phyloP scores from a whole-genome alignment of 2,888 invertebrate species.

The Colostygia pectinataria region DNA sequence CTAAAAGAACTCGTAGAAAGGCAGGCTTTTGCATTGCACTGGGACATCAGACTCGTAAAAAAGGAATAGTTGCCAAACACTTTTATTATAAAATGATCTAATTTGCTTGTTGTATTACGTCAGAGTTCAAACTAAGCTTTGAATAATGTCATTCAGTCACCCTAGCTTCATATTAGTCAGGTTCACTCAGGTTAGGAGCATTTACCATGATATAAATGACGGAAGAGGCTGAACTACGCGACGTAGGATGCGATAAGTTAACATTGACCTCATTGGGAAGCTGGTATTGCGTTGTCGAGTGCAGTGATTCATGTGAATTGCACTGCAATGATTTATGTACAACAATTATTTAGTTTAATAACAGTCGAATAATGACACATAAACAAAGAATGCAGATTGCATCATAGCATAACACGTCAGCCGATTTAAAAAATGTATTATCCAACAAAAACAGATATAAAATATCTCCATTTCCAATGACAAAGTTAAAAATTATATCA shows the following conservation, averaged over 20 bases:
- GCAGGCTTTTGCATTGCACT: no score
- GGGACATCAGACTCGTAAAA: neutral
- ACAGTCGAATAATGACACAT: neutral
- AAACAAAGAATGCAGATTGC: neutral
- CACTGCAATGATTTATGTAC: conserved; percentile 10
- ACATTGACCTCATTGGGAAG: conserved; percentile 29
- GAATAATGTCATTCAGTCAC: conserved; percentile 6
- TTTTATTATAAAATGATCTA: no score
- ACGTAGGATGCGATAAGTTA: conserved; percentile 23
- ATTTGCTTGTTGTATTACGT: no score
- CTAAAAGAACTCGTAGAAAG: no score
- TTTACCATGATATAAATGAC: conserved; percentile 13
- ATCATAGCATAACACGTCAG: neutral
- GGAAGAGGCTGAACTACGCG: conserved; percentile 19
- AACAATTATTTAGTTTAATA: neutral
- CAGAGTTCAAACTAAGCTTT: neutral
- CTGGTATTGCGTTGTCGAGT: conserved; percentile 9
- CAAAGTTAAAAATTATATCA: no score
- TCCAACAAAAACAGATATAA: no score
- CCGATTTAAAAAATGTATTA: no score
- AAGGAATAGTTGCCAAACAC: no score
- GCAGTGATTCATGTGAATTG: conserved; percentile 28
- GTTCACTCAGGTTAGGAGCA: neutral
- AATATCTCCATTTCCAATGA: no score
- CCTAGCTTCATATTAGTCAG: neutral